Percentiles rank a stretch among this genome's conserved stretches.
These are phyloP conservation scores for Rhagoletis zephyria DNA, from an alignment of 1,140 invertebrate species.

Conservation along the genomic window DNA sequence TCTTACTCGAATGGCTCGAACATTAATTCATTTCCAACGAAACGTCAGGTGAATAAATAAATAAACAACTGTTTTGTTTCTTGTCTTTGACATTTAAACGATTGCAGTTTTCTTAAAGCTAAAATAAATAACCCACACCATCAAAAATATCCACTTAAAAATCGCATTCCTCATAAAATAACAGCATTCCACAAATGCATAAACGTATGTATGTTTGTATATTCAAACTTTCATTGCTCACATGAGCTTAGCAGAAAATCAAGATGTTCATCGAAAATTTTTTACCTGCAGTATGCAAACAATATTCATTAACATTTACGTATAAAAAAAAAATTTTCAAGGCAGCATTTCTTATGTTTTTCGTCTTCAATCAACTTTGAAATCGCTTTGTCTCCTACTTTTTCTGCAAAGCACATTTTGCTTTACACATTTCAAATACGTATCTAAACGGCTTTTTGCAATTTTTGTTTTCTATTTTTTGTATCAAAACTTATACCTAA, in stretches of 20 bases:
- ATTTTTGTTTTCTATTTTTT: not conserved
- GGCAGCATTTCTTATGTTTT: constrained; percentile 14
- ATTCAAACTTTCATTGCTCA: not conserved
- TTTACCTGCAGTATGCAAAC: not conserved
- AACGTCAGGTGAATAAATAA: constrained; percentile 53
- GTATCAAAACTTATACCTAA: constrained; percentile 41
- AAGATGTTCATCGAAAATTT: constrained; percentile 32
- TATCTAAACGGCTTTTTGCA: not conserved
- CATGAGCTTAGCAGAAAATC: constrained; percentile 33
- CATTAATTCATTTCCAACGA: constrained; percentile 39
- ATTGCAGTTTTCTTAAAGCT: constrained; percentile 21
- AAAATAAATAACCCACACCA: constrained; percentile 46
- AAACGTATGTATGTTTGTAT: not conserved
- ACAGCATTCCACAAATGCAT: not conserved
- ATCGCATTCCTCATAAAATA: not conserved
- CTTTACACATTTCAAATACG: not conserved
- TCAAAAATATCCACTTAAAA: constrained; percentile 14
- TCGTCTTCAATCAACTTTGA: not conserved
- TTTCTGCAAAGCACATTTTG: constrained; percentile 19
- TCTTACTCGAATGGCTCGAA: not conserved
- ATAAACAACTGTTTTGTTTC: constrained; percentile 49
- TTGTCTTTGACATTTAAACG: constrained; percentile 38
- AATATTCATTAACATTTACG: not conserved
- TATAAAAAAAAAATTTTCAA: constrained; percentile 37
- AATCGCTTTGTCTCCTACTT: constrained; percentile 18